These are phyloP conservation scores for Hybos culiciformis DNA, from an alignment of 2,888 invertebrate species.

Conservation along the genomic window DNA sequence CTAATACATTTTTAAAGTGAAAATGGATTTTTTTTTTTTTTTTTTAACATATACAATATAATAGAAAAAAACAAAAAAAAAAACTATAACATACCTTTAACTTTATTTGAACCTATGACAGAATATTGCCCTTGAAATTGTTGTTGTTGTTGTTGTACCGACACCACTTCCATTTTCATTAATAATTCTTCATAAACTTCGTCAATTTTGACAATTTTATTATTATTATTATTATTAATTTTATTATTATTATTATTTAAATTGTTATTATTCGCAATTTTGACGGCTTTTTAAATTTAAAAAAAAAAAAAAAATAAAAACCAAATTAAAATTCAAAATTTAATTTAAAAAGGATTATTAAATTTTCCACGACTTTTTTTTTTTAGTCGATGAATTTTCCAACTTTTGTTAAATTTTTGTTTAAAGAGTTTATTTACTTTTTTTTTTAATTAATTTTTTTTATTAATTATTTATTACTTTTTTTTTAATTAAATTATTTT, in stretches of 20 bases:
- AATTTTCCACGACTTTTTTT: too few relatives aligned
- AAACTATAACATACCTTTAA: slow-evolving; percentile 50
- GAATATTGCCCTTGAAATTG: slow-evolving; percentile 63
- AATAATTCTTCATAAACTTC: slow-evolving; percentile 27
- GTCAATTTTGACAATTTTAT: slow-evolving; percentile 22
- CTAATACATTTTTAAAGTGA: too few relatives aligned
- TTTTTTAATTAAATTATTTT: background rate
- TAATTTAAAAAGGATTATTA: too few relatives aligned
- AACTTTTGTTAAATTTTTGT: too few relatives aligned
- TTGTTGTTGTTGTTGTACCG: slow-evolving; percentile 61
- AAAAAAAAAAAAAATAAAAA: too few relatives aligned
- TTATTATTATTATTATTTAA: background rate
- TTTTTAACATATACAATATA: background rate
- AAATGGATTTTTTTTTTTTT: too few relatives aligned
- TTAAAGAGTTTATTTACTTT: too few relatives aligned
- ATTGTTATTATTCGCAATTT: too few relatives aligned
- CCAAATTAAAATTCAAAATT: too few relatives aligned
- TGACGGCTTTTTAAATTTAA: too few relatives aligned
- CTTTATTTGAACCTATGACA: slow-evolving; percentile 39
- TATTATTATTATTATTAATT: background rate
- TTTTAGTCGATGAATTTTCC: too few relatives aligned
- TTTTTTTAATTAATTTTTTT: too few relatives aligned
- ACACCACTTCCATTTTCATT: slow-evolving; percentile 64
- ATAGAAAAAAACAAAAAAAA: background rate
- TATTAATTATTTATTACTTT: background rate